Evolutionary conservation across 2,888 invertebrate species (phyloP).

Genomic region (Myopa testacea): DNA sequence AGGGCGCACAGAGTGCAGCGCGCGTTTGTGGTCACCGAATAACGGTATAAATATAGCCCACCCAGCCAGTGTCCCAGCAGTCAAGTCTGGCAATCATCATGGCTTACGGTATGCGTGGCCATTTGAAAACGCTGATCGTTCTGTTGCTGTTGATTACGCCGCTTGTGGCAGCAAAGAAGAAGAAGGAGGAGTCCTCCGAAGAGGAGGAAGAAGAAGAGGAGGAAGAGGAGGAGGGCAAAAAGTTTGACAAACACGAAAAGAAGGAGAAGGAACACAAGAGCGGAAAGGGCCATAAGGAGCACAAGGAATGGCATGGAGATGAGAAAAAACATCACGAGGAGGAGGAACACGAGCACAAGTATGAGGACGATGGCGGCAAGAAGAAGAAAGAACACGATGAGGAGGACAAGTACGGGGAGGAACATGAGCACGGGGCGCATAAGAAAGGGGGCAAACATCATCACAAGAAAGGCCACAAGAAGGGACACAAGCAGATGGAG

Average conservation of each 20-base stretch:
- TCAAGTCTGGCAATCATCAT: not conserved
- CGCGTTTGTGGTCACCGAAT: conserved; percentile 8
- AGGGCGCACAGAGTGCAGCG: conserved; percentile 10
- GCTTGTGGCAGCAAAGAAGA: conserved; percentile 54
- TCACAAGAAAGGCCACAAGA: conserved; percentile 86
- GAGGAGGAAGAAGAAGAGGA: conserved; percentile 65
- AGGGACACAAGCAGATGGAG: conserved; percentile 85
- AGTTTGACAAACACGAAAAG: conserved; percentile 61
- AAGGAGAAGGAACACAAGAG: conserved; percentile 77
- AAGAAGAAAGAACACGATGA: conserved; percentile 85
- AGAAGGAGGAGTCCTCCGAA: conserved; percentile 62
- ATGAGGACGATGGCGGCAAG: conserved; percentile 82
- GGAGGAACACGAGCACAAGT: conserved; percentile 81
- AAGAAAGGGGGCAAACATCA: conserved; percentile 85
- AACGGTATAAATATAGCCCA: conserved; percentile 29
- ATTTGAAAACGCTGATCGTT: conserved; percentile 57
- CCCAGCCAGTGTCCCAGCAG: not conserved
- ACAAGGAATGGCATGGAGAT: conserved; percentile 82
- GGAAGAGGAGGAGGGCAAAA: conserved; percentile 60
- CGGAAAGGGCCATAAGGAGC: conserved; percentile 82
- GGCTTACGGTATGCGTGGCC: conserved; percentile 51
- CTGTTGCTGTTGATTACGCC: conserved; percentile 56
- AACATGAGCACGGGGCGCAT: conserved; percentile 81
- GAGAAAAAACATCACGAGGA: conserved; percentile 83
- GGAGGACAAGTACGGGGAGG: conserved; percentile 80